Percentiles rank a stretch among this genome's conserved stretches.
Evolutionary conservation across 2,797 vertebrate species (phyloP).

Genomic region (Anniella stebbinsi): DNA sequence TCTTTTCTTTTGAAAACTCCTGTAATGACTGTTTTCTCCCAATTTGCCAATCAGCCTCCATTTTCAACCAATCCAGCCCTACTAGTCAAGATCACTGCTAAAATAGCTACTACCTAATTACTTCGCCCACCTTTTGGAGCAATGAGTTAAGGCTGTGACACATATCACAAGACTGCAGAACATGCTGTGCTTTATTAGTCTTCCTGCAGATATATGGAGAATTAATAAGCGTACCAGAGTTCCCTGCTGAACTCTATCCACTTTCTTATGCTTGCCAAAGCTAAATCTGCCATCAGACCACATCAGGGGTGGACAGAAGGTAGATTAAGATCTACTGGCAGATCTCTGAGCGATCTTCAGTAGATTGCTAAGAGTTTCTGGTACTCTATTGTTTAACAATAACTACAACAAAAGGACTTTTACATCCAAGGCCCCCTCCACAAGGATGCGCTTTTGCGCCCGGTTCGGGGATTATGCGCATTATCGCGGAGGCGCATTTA

Average conservation of each 20-base stretch:
- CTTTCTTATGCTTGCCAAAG: not conserved
- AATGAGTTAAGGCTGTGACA: slow-evolving; percentile 8
- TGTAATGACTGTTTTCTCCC: slow-evolving; percentile 26
- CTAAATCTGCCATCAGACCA: not conserved
- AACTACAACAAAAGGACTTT: no score
- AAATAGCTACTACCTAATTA: slow-evolving; percentile 36
- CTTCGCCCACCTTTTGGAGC: slow-evolving; percentile 21
- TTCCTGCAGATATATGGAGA: slow-evolving; percentile 5
- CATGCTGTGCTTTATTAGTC: slow-evolving; percentile 17
- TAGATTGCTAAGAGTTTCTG: no score
- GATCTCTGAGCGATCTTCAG: no score
- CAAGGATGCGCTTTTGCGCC: no score
- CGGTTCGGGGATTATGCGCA: no score
- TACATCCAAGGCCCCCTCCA: no score
- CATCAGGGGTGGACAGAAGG: no score
- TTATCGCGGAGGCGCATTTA: no score
- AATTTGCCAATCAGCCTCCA: slow-evolving; percentile 24
- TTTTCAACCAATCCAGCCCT: slow-evolving; percentile 33
- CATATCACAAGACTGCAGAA: not conserved
- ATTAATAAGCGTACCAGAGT: not conserved
- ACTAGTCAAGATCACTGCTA: slow-evolving; percentile 32
- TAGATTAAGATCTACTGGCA: no score
- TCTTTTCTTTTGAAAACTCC: slow-evolving; percentile 14
- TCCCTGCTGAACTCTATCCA: not conserved
- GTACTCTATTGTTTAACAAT: no score